Percentiles rank a stretch among this genome's conserved stretches.
Conservation (phyloP, 2,888 invertebrate species). For the Eupithecia abbreviata region DNA sequence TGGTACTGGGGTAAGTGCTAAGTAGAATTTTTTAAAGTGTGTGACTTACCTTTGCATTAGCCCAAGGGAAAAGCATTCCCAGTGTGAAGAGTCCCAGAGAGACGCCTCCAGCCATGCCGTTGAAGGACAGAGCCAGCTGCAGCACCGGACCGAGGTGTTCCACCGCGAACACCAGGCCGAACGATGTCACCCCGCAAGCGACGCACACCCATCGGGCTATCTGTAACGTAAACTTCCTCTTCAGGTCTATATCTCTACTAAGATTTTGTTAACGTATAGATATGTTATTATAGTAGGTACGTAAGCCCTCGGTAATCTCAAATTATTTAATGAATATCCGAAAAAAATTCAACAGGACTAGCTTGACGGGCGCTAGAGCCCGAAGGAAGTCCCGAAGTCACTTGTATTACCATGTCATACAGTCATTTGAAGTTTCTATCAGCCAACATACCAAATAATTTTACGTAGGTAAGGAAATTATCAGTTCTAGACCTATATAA, state of each 20-base stretch:
- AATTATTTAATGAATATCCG: too few species aligned
- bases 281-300: neutral
- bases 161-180: conserved; percentile 92
- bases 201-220: conserved; percentile 86
- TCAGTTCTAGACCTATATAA: neutral
- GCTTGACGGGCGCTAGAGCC: too few species aligned
- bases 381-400: too few species aligned
- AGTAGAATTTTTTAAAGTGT: neutral
- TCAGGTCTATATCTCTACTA: neutral
- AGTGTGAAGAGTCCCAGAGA: conserved; percentile 93
- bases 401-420: neutral
- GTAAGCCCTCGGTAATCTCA: too few species aligned
- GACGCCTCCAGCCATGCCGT: conserved; percentile 95
- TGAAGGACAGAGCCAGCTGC: conserved; percentile 94
- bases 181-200: conserved; percentile 89
- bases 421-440: neutral
- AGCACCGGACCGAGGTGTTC: conserved; percentile 94
- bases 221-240: conserved; percentile 49
- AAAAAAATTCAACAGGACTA: too few species aligned
- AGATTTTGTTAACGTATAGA: too few species aligned
- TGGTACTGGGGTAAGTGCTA: too few species aligned
- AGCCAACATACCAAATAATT: neutral
- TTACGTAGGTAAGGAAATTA: neutral
- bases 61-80: conserved; percentile 95
- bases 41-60: conserved; percentile 88